Base-by-base conservation (phyloP, 2,888 invertebrate genomes). In the Subacronicta megacephala region DNA sequence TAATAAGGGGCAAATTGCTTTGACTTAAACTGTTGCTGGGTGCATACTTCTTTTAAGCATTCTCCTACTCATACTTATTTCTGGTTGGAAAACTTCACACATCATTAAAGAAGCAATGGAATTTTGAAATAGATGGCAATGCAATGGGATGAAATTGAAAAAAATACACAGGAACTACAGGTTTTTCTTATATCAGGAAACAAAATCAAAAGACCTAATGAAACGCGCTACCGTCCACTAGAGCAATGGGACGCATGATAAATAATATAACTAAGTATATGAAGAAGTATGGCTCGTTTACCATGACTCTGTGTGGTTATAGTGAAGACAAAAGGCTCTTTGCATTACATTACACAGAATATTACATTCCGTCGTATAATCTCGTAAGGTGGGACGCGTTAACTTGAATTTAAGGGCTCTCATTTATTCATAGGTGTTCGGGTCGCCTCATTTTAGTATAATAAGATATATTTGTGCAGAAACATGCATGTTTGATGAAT, bases 401-500 rank as follows among this genome's bases (percentile, higher is more conserved):
- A 79, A 83, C 77, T 73, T 68, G 77, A 84, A 81, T 83, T 82
- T 81, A 80, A 78, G 77, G 78, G 70, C 31, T 44, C 69, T 88
- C 77, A 83, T 81, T 87, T 86, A 88, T 88, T 87, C 86, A 83
- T 80, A 78, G 75, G 71, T 70, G 56, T 69, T 58, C 63, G 75
- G 77, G 78, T 72, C 73, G 74, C 72, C 79, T 75, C 78, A 66
- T 79, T 76, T 77, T 72, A 65, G 80, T 77, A 66, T 85, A 87
- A 88, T 84, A 81, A 84, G 86, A 89, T 89, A 89, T 90, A 88
- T 89, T 85, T 85, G 83, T 81, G 77, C 82, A 80, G 72, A 75
- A 74, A 71, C 76, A 78, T 89, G 80, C 83, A 89, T 88, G 72
- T 85, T 86, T 85, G 78, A 88, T 88, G 80, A 74, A 75, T 74